Base-by-base conservation (phyloP, 2,888 invertebrate genomes). In the Thera obeliscata region DNA sequence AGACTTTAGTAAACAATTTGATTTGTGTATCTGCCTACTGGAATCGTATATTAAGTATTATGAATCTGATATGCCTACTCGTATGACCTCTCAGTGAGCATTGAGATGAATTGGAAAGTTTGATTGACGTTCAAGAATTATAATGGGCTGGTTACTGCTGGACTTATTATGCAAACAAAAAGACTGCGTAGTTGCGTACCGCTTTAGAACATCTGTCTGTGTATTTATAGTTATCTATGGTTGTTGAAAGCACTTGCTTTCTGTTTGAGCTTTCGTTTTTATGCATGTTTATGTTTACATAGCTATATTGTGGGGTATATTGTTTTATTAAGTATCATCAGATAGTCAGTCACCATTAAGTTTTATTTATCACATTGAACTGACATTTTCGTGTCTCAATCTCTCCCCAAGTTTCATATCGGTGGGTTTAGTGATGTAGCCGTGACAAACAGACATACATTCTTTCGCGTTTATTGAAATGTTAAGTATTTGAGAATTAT, bases 101-200 rank as follows among this genome's bases (percentile, higher is more conserved):
- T 73, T 69, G 69, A 75, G 71, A 69, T 63, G 70, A 72, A 75
- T 74, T 71, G 69, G 75, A 75, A 75, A 75, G 75, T 75, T 69
- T 72, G 75, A 73, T 68, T 68, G 72, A 75, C 71, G 74, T 49
- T 64, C 56, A 70, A 66, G 66, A 69, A 63, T 59, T 58, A 63
- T 69, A 66, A 66, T 66, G 49, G 63, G 54, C 54, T 64, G 63
- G 64, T 65, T 63, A 66, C 70, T 67, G 69, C 60, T 67, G 62
- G 70, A 66, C 66, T 66, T 69, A 69, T 74, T 73, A 70, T 69
- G 69, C 68, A 73, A 73, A 73, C 67, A 63, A 69, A 66, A 67
- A 66, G 69, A 62, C 64, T 67, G 56, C 46, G 43, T 22, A 22
- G 22, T 1, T 22, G 22, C 3, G 55, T 62, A 66, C 38, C 3